phyloP scores from a whole-genome alignment of 2,797 vertebrate genomes.

The Meda fulgida region DNA sequence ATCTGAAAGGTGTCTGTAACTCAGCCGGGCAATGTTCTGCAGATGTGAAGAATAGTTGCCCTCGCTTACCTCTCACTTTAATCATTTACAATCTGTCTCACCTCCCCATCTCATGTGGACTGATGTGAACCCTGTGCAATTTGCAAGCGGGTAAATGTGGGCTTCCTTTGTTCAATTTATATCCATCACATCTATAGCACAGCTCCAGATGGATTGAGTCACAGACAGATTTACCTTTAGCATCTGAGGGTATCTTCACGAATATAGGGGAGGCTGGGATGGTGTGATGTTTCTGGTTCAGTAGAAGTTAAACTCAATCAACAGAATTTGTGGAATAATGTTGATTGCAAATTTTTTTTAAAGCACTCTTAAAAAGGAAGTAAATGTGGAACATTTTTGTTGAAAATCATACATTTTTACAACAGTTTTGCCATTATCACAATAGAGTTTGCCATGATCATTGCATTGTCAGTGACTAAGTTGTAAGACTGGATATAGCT shows the following conservation, averaged over 20 bases:
- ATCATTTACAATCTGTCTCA: neutral
- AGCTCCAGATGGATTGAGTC: slow-evolving; percentile 14
- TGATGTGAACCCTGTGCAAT: slow-evolving; percentile 12
- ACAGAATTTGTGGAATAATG: neutral
- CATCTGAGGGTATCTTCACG: slow-evolving; percentile 27
- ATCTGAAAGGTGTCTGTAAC: slow-evolving; percentile 10
- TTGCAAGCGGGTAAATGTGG: slow-evolving; percentile 8
- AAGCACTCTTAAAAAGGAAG: neutral
- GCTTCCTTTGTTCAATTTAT: neutral
- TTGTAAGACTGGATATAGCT: neutral
- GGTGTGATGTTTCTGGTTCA: neutral
- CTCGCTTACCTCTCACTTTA: neutral
- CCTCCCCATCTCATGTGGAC: slow-evolving; percentile 23
- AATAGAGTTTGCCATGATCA: neutral
- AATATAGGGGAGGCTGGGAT: neutral
- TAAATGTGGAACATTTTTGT: neutral
- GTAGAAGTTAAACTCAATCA: neutral
- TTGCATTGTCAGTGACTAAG: neutral
- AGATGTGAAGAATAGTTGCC: neutral
- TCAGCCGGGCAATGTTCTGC: neutral
- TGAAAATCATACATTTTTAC: neutral
- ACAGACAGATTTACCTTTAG: slow-evolving; percentile 20
- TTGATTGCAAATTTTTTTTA: no score
- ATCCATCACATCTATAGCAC: neutral
- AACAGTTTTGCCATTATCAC: neutral